phyloP scores from a whole-genome alignment of 2,113 vertebrate species.

The Scatophagus argus region DNA sequence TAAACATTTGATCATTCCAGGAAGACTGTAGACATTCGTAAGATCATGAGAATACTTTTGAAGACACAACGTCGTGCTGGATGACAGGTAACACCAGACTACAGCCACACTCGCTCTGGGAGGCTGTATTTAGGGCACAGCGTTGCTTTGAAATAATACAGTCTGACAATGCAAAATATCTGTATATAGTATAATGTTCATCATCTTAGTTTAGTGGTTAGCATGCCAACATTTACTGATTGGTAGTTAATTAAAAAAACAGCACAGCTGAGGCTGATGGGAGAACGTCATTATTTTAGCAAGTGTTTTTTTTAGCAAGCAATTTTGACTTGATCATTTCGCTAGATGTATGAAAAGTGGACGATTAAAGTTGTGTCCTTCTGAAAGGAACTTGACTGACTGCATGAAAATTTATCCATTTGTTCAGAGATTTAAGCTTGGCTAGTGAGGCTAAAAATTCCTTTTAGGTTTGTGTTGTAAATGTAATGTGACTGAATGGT shows the following conservation, averaged over 20 bases:
- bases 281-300: neutral
- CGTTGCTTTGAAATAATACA: neutral
- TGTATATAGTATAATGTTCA: neutral
- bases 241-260: no score
- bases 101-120: neutral
- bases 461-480: neutral
- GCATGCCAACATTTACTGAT: no score
- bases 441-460: neutral
- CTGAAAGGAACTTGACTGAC: neutral
- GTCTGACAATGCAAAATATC: neutral
- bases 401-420: neutral
- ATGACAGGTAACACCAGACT: neutral
- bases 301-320: neutral
- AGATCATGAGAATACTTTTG: constrained; percentile 8
- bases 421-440: neutral
- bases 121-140: neutral
- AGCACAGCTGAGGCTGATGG: neutral
- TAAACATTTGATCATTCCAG: constrained; percentile 1
- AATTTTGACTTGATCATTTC: neutral
- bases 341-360: neutral
- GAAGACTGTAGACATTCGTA: constrained; percentile 1
- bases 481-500: neutral
- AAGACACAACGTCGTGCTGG: neutral
- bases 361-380: neutral
- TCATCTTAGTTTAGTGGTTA: neutral